Percentiles rank a stretch among this genome's conserved stretches.
phyloP scores from a whole-genome alignment of 2,797 vertebrate species.

The Scleropages formosus region DNA sequence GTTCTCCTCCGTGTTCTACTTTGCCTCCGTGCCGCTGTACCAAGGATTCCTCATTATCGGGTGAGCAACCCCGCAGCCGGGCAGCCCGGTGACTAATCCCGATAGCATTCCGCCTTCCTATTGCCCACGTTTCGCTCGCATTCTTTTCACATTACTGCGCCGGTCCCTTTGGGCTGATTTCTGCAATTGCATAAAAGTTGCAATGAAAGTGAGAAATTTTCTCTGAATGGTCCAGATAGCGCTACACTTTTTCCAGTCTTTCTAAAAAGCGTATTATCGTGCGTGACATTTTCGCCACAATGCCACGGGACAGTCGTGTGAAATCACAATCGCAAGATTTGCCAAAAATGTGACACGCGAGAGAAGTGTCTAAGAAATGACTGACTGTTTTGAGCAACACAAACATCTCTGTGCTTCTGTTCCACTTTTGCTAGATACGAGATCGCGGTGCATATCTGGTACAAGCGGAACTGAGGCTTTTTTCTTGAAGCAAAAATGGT shows the following conservation, averaged over 20 bases:
- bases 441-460: too few species aligned
- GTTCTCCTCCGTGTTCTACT: slow-evolving; percentile 97
- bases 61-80: slow-evolving; percentile 64
- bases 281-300: slow-evolving; percentile 2
- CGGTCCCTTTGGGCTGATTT: neutral
- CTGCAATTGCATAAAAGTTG: neutral
- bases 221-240: too few species aligned
- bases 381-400: too few species aligned
- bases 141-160: slow-evolving; percentile 41
- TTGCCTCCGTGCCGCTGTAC: slow-evolving; percentile 94
- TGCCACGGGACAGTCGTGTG: neutral
- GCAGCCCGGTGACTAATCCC: slow-evolving; percentile 55
- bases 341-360: too few species aligned
- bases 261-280: neutral
- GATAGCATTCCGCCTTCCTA: slow-evolving; percentile 50
- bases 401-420: too few species aligned
- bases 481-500: neutral
- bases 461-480: neutral
- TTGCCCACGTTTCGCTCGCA: slow-evolving; percentile 54
- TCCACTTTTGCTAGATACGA: too few species aligned
- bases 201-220: neutral
- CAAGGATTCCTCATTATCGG: slow-evolving; percentile 97
- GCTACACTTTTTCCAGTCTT: neutral
- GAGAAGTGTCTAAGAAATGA: too few species aligned
- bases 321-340: neutral